These are phyloP conservation scores for Gambelia wislizenii DNA, from an alignment of 2,797 vertebrate genomes.

Conservation along the genomic window DNA sequence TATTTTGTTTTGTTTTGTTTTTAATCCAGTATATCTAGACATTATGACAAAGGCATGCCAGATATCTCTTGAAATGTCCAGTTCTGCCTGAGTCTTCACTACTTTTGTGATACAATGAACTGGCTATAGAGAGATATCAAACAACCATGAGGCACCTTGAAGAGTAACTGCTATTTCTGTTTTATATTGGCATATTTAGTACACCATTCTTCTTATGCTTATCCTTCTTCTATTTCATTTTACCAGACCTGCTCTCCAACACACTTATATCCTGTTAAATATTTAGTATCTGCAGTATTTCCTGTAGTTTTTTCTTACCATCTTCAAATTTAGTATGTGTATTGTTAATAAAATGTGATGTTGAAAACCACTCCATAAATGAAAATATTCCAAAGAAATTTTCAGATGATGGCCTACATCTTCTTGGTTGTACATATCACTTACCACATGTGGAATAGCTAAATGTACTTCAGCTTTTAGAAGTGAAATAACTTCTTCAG, in stretches of 20 bases:
- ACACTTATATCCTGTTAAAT: neutral
- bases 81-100: neutral
- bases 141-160: neutral
- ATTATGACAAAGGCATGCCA: neutral
- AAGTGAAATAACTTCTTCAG: conserved; percentile 72
- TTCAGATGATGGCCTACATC: neutral
- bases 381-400: conserved; percentile 5
- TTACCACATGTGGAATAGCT: conserved; percentile 82
- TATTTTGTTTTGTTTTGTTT: neutral
- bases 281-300: neutral
- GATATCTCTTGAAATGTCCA: neutral
- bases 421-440: conserved; percentile 43
- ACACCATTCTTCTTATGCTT: neutral
- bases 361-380: neutral
- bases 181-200: neutral
- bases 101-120: neutral
- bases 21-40: neutral
- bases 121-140: neutral
- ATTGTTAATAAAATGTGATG: too few relatives aligned
- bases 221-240: neutral
- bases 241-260: neutral
- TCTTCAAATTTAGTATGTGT: neutral
- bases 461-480: conserved; percentile 84
- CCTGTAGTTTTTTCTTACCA: neutral
- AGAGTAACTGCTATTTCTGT: neutral